Conservation (phyloP, 2,797 vertebrate species). For the Graptemys geographica region DNA sequence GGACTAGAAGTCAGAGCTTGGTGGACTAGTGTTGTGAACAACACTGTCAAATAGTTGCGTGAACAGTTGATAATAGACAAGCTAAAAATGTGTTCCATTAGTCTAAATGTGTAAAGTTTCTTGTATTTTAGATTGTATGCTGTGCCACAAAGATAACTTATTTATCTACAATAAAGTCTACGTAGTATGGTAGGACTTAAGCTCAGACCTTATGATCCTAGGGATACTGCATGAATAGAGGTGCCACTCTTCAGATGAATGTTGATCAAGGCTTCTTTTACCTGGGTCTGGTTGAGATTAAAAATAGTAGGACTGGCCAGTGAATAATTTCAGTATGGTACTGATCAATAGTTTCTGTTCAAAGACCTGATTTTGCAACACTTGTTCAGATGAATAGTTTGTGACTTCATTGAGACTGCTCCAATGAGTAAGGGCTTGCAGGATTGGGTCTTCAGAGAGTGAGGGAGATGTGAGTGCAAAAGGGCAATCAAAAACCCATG, state of each 20-base stretch:
- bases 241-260: background rate
- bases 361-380: background rate
- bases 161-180: background rate
- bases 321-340: conserved; percentile 11
- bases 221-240: background rate
- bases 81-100: background rate
- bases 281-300: conserved; percentile 19
- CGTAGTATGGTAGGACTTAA: background rate
- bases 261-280: background rate
- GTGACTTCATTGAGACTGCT: background rate
- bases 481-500: rapidly evolving
- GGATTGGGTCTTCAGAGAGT: background rate
- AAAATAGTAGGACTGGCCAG: background rate
- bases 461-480: background rate
- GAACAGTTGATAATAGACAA: background rate
- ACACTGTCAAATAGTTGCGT: background rate
- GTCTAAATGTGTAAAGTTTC: rapidly evolving
- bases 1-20: background rate
- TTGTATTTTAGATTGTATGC: background rate
- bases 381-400: background rate
- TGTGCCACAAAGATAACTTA: rapidly evolving
- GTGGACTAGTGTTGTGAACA: background rate
- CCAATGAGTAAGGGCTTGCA: background rate
- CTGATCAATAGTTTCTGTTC: background rate
- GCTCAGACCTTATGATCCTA: background rate